These are phyloP conservation scores for Crax fasciolata DNA, from an alignment of 2,797 vertebrate genomes.

Conservation along the genomic window DNA sequence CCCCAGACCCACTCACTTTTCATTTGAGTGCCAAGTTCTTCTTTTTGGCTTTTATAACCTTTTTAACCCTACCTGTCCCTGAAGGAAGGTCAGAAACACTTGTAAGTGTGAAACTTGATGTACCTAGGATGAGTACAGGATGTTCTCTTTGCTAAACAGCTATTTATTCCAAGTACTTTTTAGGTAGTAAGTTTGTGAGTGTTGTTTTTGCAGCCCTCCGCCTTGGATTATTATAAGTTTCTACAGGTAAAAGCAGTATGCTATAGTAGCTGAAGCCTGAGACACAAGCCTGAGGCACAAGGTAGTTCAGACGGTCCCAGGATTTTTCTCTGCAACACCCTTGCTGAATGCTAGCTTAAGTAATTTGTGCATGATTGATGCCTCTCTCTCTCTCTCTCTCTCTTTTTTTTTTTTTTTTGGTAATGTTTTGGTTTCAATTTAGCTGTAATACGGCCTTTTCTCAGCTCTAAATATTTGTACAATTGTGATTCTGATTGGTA, in stretches of 20 bases:
- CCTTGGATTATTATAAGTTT: neutral
- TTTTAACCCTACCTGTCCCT: neutral
- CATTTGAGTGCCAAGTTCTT: neutral
- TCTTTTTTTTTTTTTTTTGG: neutral
- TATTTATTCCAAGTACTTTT: neutral
- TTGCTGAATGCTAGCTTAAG: neutral
- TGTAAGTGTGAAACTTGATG: neutral
- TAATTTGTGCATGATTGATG: neutral
- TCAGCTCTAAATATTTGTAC: neutral
- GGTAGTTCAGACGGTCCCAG: neutral
- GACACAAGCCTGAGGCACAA: accelerated
- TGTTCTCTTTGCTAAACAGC: neutral
- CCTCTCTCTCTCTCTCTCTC: too few species aligned
- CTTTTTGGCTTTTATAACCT: neutral
- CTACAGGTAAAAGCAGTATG: neutral
- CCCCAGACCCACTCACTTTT: neutral
- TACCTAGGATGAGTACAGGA: neutral
- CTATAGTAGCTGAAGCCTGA: neutral
- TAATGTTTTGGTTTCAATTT: neutral
- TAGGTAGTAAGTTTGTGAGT: neutral
- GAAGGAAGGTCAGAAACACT: neutral
- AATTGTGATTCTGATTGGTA: neutral
- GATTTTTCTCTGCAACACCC: neutral
- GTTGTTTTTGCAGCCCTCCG: neutral
- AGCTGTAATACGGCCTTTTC: neutral